Base-by-base conservation (phyloP, 2,888 invertebrate genomes). In the Tachystola acroxantha region DNA sequence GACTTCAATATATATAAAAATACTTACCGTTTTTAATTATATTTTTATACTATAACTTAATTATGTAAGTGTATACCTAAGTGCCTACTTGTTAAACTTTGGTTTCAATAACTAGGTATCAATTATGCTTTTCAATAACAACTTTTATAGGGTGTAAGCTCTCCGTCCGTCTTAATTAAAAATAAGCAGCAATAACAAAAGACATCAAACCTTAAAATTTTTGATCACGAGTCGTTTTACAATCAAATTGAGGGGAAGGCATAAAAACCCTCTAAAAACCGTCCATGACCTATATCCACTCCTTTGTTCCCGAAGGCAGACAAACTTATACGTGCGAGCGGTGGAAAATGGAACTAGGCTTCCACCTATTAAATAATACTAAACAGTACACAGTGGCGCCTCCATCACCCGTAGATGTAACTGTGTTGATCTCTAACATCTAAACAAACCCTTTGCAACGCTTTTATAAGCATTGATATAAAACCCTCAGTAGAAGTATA, bases 401-500 rank as follows among this genome's bases (percentile, higher is more conserved):
- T 7, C 2, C 12, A 7, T 11, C 7, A 28, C 12, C 7, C 28
- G n/a, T 2, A 24, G 2, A n/a, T n/a, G 16, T 24, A 24, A 24
- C 7, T 7, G 9, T n/a, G 24, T 24, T n/a, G 24, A 24, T 24
- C n/a, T 24, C 16, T 16, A 24, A 10, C 11, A 5, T 10, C 27
- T 10, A 10, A 10, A 27, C 27, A 27, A 27, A 2, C 11, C 11
- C 7, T n/a, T 27, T 5, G 10, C 27, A 2, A 12, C 7, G n/a
- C 9, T 16, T 20, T 32, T 32, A 30, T 36, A 24, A 11, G 12
- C 9, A 24, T 30, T 9, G 9, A 9, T 24, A 36, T 36, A 36
- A 36, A 34, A 30, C 35, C 30, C 30, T 30, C 35, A 12, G 16
- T 29, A 28, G 30, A 35, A 29, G 29, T 1, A 7, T 2, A 13